A percentile compares a stretch with the other conserved stretches of the same genome.
Evolutionary conservation across 1,140 invertebrate species (phyloP).

Genomic region (Papilio xuthus): DNA sequence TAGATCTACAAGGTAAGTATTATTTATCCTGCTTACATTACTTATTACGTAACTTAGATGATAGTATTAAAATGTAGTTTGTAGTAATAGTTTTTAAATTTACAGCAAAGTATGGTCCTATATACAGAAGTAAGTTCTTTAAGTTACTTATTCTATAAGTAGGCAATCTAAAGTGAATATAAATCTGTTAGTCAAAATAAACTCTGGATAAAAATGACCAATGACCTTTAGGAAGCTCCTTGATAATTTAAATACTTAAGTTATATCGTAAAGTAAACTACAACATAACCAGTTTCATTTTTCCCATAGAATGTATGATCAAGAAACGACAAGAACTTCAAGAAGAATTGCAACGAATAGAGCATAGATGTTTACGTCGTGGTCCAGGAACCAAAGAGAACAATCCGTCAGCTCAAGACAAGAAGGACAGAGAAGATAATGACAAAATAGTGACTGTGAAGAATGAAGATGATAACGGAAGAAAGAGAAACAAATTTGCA

Average conservation of each 20-base stretch:
- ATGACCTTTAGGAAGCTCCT: neutral
- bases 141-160: neutral
- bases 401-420: slow-evolving; percentile 44
- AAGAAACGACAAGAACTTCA: slow-evolving; percentile 71
- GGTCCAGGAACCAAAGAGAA: slow-evolving; percentile 62
- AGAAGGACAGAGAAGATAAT: slow-evolving; percentile 34
- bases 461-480: slow-evolving; percentile 51
- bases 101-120: slow-evolving; percentile 63
- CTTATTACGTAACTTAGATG: neutral
- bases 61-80: neutral
- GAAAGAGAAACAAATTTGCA: slow-evolving; percentile 70
- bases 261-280: no score
- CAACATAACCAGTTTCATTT: neutral
- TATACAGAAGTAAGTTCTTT: slow-evolving; percentile 64
- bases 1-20: slow-evolving; percentile 17
- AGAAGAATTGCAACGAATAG: slow-evolving; percentile 72
- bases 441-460: slow-evolving; percentile 16
- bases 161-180: neutral
- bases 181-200: slow-evolving; percentile 32
- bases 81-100: slow-evolving; percentile 40
- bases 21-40: neutral
- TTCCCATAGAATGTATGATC: slow-evolving; percentile 73
- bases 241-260: no score
- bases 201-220: neutral
- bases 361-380: slow-evolving; percentile 65